Evolutionary conservation across 2,113 vertebrate species (phyloP).

Genomic region (Labrus mixtus): DNA sequence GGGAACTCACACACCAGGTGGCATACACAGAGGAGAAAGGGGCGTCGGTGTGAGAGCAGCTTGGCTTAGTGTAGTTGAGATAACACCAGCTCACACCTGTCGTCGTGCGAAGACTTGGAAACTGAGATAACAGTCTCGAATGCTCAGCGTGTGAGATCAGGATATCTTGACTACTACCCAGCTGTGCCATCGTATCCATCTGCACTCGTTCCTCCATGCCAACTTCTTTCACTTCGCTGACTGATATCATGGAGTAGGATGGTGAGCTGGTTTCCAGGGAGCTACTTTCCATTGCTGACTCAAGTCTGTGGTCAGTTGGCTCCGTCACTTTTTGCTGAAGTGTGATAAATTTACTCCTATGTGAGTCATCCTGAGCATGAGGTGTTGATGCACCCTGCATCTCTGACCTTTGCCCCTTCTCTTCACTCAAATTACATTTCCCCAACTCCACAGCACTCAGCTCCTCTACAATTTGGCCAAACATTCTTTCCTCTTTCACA

Average conservation of each 20-base stretch:
- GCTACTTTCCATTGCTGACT: slow-evolving; percentile 89
- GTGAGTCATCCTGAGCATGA: slow-evolving; percentile 53
- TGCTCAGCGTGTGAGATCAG: slow-evolving; percentile 87
- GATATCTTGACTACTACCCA: slow-evolving; percentile 81
- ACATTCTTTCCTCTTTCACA: slow-evolving; percentile 98
- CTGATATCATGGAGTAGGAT: slow-evolving; percentile 81
- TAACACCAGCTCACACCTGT: slow-evolving; percentile 99
- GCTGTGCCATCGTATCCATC: slow-evolving; percentile 86
- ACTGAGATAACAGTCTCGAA: slow-evolving; percentile 89
- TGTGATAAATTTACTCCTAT: slow-evolving; percentile 60
- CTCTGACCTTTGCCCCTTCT: slow-evolving; percentile 85
- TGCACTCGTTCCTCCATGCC: slow-evolving; percentile 82
- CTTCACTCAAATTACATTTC: slow-evolving; percentile 90
- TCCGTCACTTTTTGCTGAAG: slow-evolving; percentile 83
- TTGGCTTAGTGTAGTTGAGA: slow-evolving; percentile 97
- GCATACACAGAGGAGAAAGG: slow-evolving; percentile 93
- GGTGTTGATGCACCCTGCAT: slow-evolving; percentile 56
- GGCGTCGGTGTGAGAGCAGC: slow-evolving; percentile 86
- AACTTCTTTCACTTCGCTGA: slow-evolving; percentile 80
- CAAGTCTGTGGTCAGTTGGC: slow-evolving; percentile 80
- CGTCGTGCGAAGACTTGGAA: slow-evolving; percentile 95
- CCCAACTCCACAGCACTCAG: slow-evolving; percentile 95
- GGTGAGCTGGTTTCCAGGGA: slow-evolving; percentile 86
- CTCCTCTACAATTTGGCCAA: slow-evolving; percentile 96
- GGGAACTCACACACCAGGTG: slow-evolving; percentile 94